Conservation (phyloP, 2,113 vertebrate species). For the Emydocephalus ijimae region DNA sequence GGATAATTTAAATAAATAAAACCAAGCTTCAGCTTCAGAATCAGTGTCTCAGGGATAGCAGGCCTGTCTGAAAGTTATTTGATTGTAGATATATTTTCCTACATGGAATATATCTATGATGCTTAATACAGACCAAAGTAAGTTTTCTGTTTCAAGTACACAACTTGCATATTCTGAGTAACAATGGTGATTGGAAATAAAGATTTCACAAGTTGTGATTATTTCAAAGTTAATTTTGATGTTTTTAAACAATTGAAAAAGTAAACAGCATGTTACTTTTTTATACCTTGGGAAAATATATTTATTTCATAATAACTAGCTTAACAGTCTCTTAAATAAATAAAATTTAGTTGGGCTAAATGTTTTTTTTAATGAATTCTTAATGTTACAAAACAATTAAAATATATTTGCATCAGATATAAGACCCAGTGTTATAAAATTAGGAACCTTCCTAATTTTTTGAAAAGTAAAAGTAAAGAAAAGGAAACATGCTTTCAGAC, state of each 20-base stretch:
- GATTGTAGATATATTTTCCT: not conserved
- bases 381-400: not conserved
- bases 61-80: conserved; percentile 29
- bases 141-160: conserved; percentile 11
- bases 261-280: not conserved
- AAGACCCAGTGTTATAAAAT: not conserved
- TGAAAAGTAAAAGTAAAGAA: not conserved
- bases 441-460: not conserved
- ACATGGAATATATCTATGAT: not conserved
- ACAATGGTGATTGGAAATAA: not conserved
- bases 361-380: not conserved
- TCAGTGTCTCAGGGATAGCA: conserved; percentile 43
- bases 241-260: not conserved
- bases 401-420: not conserved
- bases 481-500: not conserved
- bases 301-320: not conserved
- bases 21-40: conserved; percentile 45
- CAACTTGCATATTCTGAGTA: not conserved
- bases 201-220: not conserved
- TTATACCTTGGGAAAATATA: not conserved
- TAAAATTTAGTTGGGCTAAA: not conserved
- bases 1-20: conserved; percentile 56
- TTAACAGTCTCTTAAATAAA: not conserved
- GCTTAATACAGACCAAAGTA: not conserved
- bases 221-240: not conserved